Base-by-base conservation (phyloP, 30 jellyfish, hydroid and myxozoan species). In the Chironex yamaguchii region DNA sequence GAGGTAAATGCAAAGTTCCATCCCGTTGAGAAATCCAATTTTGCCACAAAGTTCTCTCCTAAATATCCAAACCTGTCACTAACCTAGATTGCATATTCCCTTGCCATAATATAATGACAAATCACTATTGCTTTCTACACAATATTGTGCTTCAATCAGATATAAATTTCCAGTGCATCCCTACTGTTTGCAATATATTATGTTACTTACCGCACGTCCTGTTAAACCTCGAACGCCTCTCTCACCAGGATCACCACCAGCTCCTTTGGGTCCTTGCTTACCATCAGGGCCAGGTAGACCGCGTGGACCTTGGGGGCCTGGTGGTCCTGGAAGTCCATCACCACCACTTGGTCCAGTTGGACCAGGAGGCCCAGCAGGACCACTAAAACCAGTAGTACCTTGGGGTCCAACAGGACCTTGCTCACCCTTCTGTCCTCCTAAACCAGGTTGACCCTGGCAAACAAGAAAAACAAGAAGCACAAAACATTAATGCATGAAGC, bases 211-310 rank as follows among this genome's bases (percentile, higher is more conserved):
- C 17, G 58, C 58, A 6, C 58, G 58, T 42, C 58, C 58, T 42
- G 58, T 17, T 1, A 91, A 76, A 1, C 98, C 98, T 50, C 96
- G 86, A 25, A 92, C 66, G 27, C 98, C 98, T 71, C 81, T 96
- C 58, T 49, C 52, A 11, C 98, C 98, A 17, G 62, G 81, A 34
- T 20, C 62, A 23, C 98, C 98, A 34, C 82, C 82, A 87, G 86
- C 98, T 29, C 98, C 91, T 64, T 80, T 80, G 48, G 86, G 73
- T 3, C 91, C 91, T 24, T 53, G 42, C 27, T 80, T 80, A 54
- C 91, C 91, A 64, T 1, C 86, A 17, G 74, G 27, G 1, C 82
- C 74, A 9, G 87, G 79, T n/a, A 90, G 91, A 28, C 91, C 89
- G 48, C 21, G 91, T 22, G 75, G 89, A 23, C 85, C 81, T 25